A percentile compares a stretch with the other conserved stretches of the same genome.
Evolutionary conservation across 2,888 invertebrate species (phyloP).

Genomic region (Gari tellinella): DNA sequence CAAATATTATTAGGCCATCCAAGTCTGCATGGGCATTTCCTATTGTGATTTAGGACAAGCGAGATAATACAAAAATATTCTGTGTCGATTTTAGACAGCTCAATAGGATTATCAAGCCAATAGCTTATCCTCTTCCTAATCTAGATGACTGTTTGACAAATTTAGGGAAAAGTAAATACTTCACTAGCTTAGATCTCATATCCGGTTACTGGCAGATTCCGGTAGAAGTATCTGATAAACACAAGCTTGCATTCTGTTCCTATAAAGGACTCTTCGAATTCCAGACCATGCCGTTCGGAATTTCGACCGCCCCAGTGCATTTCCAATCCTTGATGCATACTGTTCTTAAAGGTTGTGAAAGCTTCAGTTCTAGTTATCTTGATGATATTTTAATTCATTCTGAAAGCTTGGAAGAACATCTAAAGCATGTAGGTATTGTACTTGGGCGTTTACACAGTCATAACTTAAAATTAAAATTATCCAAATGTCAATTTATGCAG

Average conservation of each 20-base stretch:
- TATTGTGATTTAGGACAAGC: too few relatives aligned
- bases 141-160: constrained; percentile 42
- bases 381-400: constrained; percentile 52
- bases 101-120: constrained; percentile 37
- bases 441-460: constrained; percentile 11
- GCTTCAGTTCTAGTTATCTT: constrained; percentile 41
- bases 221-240: constrained; percentile 28
- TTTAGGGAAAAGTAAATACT: constrained; percentile 44
- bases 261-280: constrained; percentile 45
- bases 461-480: constrained; percentile 28
- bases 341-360: constrained; percentile 35
- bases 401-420: constrained; percentile 40
- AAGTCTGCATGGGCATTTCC: constrained; percentile 45
- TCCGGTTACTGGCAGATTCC: constrained; percentile 48
- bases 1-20: constrained; percentile 37
- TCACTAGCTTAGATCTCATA: constrained; percentile 41
- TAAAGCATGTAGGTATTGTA: constrained; percentile 30
- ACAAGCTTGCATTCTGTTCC: constrained; percentile 46
- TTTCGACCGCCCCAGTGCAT: constrained; percentile 37
- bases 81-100: constrained; percentile 34
- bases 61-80: constrained; percentile 36
- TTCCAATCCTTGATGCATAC: constrained; percentile 39
- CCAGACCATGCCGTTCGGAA: constrained; percentile 41
- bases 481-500: constrained; percentile 30
- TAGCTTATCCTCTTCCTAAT: constrained; percentile 36